Percentiles rank a stretch among this genome's conserved stretches.
Evolutionary conservation across 2,888 invertebrate genomes (phyloP).

Genomic region (Drosophila lacicola): DNA sequence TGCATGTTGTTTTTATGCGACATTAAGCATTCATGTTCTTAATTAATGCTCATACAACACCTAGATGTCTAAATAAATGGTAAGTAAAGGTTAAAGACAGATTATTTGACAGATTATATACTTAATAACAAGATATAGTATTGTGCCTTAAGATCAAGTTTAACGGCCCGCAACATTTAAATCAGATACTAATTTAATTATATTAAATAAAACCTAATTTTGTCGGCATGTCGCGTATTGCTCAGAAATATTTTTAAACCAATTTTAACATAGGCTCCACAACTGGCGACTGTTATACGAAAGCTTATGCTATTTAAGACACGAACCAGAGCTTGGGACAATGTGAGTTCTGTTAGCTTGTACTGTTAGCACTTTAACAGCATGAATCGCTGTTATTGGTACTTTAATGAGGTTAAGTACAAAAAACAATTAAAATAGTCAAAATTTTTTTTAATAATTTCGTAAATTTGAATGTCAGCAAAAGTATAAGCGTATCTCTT

Average conservation of each 20-base stretch:
- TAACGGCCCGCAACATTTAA: neutral
- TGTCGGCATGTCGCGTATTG: neutral
- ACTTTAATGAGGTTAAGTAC: neutral
- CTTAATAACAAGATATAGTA: neutral
- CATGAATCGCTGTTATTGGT: neutral
- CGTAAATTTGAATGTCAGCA: too few species aligned
- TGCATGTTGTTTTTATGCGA: conserved; percentile 46
- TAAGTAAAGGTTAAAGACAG: neutral
- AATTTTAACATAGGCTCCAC: conserved; percentile 42
- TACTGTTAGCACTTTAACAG: neutral
- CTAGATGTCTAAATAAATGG: conserved; percentile 8
- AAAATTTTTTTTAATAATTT: too few species aligned
- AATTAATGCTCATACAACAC: neutral
- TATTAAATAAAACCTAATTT: neutral
- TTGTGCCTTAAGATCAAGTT: neutral
- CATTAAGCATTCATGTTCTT: conserved; percentile 33
- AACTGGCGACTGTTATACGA: neutral
- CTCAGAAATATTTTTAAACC: conserved; percentile 2
- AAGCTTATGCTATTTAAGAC: conserved; percentile 45
- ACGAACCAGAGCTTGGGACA: conserved; percentile 56
- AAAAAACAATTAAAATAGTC: too few species aligned
- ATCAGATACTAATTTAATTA: neutral
- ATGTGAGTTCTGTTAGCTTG: neutral
- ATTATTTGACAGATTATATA: neutral
- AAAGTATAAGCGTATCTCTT: too few species aligned